Base-by-base conservation (phyloP, 2,797 vertebrate species). In the Poecilia velifera region DNA sequence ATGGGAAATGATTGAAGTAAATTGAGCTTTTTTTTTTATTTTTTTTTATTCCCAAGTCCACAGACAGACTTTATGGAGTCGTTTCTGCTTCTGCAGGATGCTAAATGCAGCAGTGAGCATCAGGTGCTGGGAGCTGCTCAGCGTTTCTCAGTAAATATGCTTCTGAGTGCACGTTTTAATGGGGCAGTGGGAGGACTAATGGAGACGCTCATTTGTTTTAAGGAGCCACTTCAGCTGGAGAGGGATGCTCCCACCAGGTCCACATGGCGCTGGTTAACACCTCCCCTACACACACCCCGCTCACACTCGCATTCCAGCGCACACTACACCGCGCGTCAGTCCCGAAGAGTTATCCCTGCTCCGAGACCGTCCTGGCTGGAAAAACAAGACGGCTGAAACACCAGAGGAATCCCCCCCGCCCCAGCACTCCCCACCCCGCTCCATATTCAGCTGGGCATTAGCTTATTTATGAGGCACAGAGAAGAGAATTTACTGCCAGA, bases 191-290 rank as follows among this genome's bases (percentile, higher is more conserved):
- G 93, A 93, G 92, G 90, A 92, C 89, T 93, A 97, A 96, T 94
- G 96, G 95, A 97, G 97, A 97, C 93, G 94, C 96, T 95, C 92
- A 94, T 97, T 97, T 96, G 95, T 97, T 98, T 97, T 94, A 97
- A 97, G 95, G 95, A 95, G 96, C 95, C 96, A 96, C 96, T 97
- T 95, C 93, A 96, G 87, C 92, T 94, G 39, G 91, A 92, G 92
- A 90, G 86, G 88, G 92, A 93, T 89, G 84, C 92, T 92, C 89
- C 90, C 91, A 89, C 85, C 90, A 90, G 89, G 87, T 89, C 89
- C 94, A 94, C 92, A 94, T 95, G 95, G 93, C 80, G 87, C 92
- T 93, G 90, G 91, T 94, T 93, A 94, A 94, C 94, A 90, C 92
- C 95, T 92, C 87, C 76, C 78, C 73, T 20, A 84, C 76, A 74